A percentile compares a stretch with the other conserved stretches of the same genome.
These are phyloP conservation scores for Machimus atricapillus DNA, from an alignment of 2,888 invertebrate genomes.

Conservation along the genomic window DNA sequence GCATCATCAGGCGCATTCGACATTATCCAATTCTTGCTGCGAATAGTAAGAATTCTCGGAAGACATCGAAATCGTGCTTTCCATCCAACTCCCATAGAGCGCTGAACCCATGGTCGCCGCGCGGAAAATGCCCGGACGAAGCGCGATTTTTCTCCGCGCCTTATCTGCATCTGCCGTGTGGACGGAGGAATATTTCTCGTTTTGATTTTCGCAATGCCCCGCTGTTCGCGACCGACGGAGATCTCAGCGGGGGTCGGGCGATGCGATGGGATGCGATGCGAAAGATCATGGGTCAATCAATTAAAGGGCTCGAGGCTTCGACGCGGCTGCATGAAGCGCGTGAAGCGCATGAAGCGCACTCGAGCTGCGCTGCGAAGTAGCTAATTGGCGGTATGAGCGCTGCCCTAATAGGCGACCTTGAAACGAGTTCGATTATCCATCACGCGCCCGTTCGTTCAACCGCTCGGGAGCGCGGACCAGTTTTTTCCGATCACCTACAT, in stretches of 20 bases:
- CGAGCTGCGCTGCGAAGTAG: not conserved
- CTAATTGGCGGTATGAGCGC: not conserved
- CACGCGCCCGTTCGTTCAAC: not conserved
- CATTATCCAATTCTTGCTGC: slow-evolving; percentile 18
- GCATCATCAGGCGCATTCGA: slow-evolving; percentile 9
- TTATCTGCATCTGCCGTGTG: not conserved
- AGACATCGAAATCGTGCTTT: slow-evolving; percentile 20
- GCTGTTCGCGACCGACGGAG: not conserved
- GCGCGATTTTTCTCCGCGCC: not conserved
- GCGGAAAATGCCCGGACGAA: not conserved
- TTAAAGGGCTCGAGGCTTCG: not conserved
- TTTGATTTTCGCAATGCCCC: not conserved
- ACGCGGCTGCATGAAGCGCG: no score
- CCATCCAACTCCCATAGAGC: slow-evolving; percentile 14
- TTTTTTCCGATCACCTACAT: not conserved
- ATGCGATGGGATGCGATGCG: not conserved
- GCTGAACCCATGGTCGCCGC: not conserved
- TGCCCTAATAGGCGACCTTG: slow-evolving; percentile 3
- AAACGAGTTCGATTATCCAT: not conserved
- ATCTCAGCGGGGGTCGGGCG: not conserved
- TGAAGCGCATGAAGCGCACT: not conserved
- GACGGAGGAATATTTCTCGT: slow-evolving; percentile 8
- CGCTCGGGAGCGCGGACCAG: not conserved
- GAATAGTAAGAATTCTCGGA: slow-evolving; percentile 6
- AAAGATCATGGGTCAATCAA: slow-evolving; percentile 15